A percentile compares a stretch with the other conserved stretches of the same genome.
phyloP scores from a whole-genome alignment of 2,113 vertebrate species.

The Dunckerocampus dactyliophorus region DNA sequence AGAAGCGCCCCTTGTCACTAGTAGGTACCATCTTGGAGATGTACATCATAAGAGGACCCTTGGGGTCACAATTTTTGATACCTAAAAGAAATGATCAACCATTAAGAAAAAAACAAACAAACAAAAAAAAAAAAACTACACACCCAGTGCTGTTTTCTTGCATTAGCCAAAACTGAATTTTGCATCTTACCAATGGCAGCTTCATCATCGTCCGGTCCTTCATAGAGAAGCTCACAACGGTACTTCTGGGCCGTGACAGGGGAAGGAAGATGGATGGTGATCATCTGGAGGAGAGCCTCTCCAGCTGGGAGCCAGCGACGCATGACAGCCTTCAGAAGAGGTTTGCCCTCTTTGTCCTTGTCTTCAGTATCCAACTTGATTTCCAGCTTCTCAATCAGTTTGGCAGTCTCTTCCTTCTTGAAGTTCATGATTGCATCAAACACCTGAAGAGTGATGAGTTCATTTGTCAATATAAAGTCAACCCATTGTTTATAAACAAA shows the following conservation, averaged over 20 bases:
- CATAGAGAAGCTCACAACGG: slow-evolving; percentile 93
- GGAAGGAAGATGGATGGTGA: slow-evolving; percentile 95
- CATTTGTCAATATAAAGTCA: not conserved
- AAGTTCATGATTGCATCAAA: slow-evolving; percentile 95
- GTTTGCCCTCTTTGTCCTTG: slow-evolving; percentile 91
- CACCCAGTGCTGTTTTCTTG: not conserved
- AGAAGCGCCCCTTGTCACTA: slow-evolving; percentile 92
- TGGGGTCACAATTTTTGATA: slow-evolving; percentile 94
- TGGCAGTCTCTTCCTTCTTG: slow-evolving; percentile 86
- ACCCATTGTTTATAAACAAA: not conserved
- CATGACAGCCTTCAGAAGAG: slow-evolving; percentile 94
- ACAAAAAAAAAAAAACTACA: not conserved
- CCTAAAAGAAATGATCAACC: slow-evolving; percentile 55
- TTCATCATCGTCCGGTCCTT: slow-evolving; percentile 89
- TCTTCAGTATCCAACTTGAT: slow-evolving; percentile 90
- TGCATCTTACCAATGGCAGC: slow-evolving; percentile 84
- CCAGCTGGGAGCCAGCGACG: slow-evolving; percentile 92
- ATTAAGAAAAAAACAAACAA: not conserved
- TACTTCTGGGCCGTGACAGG: slow-evolving; percentile 94
- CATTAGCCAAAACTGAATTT: not conserved
- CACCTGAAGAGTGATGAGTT: slow-evolving; percentile 67
- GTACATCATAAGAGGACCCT: slow-evolving; percentile 95
- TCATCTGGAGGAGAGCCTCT: slow-evolving; percentile 95
- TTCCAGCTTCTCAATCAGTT: slow-evolving; percentile 86
- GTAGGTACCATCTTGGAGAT: slow-evolving; percentile 99